Conservation (phyloP, 1,140 invertebrate species). For the Heliconius congener region DNA sequence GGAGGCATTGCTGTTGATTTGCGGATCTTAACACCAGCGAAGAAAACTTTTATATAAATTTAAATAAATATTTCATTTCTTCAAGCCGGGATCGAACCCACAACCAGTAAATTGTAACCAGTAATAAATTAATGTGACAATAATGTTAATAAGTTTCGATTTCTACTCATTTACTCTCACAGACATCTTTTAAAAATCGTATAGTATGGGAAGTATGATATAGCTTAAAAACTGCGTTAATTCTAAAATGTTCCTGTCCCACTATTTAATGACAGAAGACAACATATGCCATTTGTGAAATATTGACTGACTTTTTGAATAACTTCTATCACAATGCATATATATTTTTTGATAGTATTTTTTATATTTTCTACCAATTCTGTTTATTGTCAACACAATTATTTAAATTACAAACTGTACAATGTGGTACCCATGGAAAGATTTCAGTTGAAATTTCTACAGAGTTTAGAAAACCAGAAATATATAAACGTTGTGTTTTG, state of each 20-base stretch:
- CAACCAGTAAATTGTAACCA: no score
- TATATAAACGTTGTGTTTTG: conserved; percentile 65
- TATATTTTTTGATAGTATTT: conserved; percentile 33
- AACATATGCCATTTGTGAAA: conserved; percentile 17
- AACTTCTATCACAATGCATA: conserved; percentile 38
- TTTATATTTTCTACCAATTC: conserved; percentile 47
- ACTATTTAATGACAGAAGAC: not conserved
- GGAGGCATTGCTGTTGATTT: no score
- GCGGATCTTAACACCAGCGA: no score
- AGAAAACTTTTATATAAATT: no score
- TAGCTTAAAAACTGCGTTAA: not conserved
- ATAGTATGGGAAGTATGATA: not conserved
- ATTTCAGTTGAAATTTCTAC: conserved; percentile 62
- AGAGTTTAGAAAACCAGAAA: conserved; percentile 55
- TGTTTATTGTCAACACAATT: conserved; percentile 46
- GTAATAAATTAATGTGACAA: no score
- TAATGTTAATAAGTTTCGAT: no score
- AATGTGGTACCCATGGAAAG: conserved; percentile 46
- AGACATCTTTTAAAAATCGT: no score
- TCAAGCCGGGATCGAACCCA: no score
- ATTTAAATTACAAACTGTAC: conserved; percentile 56
- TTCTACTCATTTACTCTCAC: no score
- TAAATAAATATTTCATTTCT: no score
- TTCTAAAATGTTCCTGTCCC: not conserved
- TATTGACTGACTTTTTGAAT: conserved; percentile 15